A percentile compares a stretch with the other conserved stretches of the same genome.
Evolutionary conservation across 2,888 invertebrate genomes (phyloP).

Genomic region (Caenorhabditis angaria): DNA sequence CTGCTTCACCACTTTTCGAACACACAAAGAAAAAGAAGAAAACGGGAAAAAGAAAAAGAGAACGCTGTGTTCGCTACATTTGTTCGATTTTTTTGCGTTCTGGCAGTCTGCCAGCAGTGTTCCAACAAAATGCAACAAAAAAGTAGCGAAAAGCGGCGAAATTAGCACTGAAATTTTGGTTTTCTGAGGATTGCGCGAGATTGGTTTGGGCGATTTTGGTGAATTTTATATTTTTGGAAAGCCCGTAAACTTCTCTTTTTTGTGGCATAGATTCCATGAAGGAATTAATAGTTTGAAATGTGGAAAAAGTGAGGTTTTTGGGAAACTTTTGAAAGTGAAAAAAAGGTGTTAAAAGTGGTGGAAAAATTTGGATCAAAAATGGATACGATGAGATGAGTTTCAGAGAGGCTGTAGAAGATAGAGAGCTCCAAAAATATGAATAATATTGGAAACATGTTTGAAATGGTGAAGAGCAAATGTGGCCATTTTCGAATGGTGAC

Average conservation of each 20-base stretch:
- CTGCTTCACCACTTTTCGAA: too few relatives aligned
- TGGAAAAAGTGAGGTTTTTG: not conserved
- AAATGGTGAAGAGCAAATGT: too few relatives aligned
- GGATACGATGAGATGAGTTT: not conserved
- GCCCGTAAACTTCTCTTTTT: too few relatives aligned
- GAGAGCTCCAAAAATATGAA: too few relatives aligned
- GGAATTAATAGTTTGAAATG: not conserved
- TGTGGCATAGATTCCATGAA: not conserved
- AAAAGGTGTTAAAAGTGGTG: not conserved
- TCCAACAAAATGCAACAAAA: constrained; percentile 7
- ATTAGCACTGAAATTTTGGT: not conserved
- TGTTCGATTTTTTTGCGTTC: not conserved
- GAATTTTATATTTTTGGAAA: too few relatives aligned
- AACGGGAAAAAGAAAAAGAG: too few relatives aligned
- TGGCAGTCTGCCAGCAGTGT: constrained; percentile 11
- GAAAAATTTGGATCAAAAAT: too few relatives aligned
- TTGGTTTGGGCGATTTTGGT: too few relatives aligned
- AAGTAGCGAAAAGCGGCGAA: not conserved
- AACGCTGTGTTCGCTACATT: not conserved
- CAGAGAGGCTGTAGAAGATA: not conserved
- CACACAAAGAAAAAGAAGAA: too few relatives aligned
- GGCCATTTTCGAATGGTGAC: too few relatives aligned
- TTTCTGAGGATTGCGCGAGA: not conserved
- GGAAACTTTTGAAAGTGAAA: not conserved
- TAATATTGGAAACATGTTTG: too few relatives aligned